Base-by-base conservation (phyloP, 1,140 invertebrate genomes). In the Helicoverpa armigera region DNA sequence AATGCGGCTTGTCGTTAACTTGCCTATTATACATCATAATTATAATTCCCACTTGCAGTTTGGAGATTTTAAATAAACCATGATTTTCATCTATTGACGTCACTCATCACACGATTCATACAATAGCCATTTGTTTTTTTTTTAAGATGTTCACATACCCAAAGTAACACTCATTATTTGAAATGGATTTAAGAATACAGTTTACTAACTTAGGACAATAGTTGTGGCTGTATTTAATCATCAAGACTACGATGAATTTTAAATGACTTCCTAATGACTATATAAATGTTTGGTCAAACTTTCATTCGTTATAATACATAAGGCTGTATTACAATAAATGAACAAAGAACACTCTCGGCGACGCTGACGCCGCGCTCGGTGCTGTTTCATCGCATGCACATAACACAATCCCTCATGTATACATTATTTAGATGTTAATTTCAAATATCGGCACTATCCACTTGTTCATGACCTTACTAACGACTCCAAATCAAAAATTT, bases 381-480 rank as follows among this genome's bases (percentile, higher is more conserved):
- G 58, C 16, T 11, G 65, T 77, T 3, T 12, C 31, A 51, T 51
- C 56, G n/a, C 35, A 75, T 60, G 56, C 9, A 63, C 51, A 61
- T 35, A 67, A 67, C 75, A 54, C 61, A 65, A 65, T 35, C 53
- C 53, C 58, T 48, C 73, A 77, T 31, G 75, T 78, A 82, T 80
- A 79, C 63, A 69, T 75, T 74, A 81, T 79, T 84, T 79, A 76
- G 75, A 81, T 83, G 63, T 83, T 81, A 65, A 82, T 80, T 78
- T 81, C 48, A 79, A 78, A 79, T 58, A 65, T 70, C 69, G 74
- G 60, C 74, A 79, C 78, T 77, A 81, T 54, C 54, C 67, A 74
- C 82, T 80, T 76, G 73, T 58, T 69, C 82, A 79, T 78, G 78
- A 74, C 65, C 82, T 81, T 77, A 83, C 74, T 72, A 72, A 31